Percentiles rank a stretch among this genome's conserved stretches.
Evolutionary conservation across 2,797 vertebrate genomes (phyloP).

Genomic region (Falco berigora): DNA sequence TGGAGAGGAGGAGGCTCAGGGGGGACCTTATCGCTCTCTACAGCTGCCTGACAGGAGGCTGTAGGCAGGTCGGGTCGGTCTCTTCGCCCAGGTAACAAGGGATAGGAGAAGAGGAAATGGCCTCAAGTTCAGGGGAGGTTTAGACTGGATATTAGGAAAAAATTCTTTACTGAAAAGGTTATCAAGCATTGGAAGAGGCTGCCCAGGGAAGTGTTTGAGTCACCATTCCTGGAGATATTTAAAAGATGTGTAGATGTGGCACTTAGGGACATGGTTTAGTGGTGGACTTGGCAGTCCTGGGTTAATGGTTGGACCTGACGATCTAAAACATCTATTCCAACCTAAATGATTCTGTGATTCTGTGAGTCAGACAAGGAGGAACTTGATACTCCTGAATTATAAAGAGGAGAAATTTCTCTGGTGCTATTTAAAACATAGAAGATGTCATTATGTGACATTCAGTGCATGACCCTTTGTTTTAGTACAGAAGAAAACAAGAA

Average conservation of each 20-base stretch:
- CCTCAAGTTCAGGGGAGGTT: neutral
- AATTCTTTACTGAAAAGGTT: neutral
- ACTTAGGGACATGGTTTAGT: neutral
- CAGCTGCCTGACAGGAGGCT: neutral
- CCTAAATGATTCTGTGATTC: neutral
- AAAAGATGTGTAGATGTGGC: neutral
- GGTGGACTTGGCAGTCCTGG: neutral
- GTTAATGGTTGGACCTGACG: fast-evolving
- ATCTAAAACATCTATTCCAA: neutral
- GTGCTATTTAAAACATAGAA: neutral
- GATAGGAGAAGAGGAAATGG: neutral
- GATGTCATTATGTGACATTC: neutral
- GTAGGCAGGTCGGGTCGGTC: neutral
- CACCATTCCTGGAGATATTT: neutral
- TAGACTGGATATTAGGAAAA: neutral
- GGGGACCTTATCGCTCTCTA: neutral
- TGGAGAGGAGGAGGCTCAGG: neutral
- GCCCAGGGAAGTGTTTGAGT: neutral
- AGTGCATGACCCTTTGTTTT: neutral
- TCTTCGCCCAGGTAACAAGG: neutral
- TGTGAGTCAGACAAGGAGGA: neutral
- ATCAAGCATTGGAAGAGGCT: neutral
- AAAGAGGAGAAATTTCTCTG: neutral
- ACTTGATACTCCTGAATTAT: neutral
- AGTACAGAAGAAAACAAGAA: neutral